Evolutionary conservation across 2,888 invertebrate genomes (phyloP), one percentile per base, ranked within the genome.

Genomic region (Lepidochrysops patricia): DNA sequence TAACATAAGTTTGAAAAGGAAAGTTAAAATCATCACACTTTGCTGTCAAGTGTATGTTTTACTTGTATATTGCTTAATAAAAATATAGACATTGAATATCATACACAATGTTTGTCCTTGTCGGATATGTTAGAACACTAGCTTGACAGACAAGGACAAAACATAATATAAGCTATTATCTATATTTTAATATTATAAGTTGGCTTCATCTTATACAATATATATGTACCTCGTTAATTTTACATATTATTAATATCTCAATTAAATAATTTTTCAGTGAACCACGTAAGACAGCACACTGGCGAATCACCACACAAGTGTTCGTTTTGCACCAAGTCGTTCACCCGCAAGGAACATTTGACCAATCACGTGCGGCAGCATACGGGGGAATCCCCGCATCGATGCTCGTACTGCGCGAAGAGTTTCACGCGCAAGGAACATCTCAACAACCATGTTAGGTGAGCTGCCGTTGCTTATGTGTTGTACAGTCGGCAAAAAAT

Each of bases 351-450:
- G 82, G 95, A 95, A 82, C 95, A 96, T 79, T 90, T 96, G 67
- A 95, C 94, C 70, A 95, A 95, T 84, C 96, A 96, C 84, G 94
- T 96, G 78, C 91, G 96, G 59, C 96, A 96, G 78, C 96, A 96
- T 82, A 96, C 96, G 50, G 96, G 96, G 72, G 96, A 96, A 83
- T 95, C 96, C 69, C 96, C 96, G 62, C 96, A 96, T 75, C 92
- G 95, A 66, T 96, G 96, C 79, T 93, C 94, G 71, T 95, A 93
- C 82, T 96, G 96, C 89, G 92, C 94, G 68, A 95, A 96, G 79
- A 94, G 94, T 37, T 96, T 96, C 82, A 96, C 96, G 1, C 91
- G 96, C 70, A 96, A 96, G 82, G 96, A 96, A 78, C 96, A 96
- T 81, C 91, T 96, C 67, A 95, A 95, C 67, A 95, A 95, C 81